These are phyloP conservation scores for Alaudala cheleensis DNA, from an alignment of 2,113 vertebrate species.

Conservation along the genomic window DNA sequence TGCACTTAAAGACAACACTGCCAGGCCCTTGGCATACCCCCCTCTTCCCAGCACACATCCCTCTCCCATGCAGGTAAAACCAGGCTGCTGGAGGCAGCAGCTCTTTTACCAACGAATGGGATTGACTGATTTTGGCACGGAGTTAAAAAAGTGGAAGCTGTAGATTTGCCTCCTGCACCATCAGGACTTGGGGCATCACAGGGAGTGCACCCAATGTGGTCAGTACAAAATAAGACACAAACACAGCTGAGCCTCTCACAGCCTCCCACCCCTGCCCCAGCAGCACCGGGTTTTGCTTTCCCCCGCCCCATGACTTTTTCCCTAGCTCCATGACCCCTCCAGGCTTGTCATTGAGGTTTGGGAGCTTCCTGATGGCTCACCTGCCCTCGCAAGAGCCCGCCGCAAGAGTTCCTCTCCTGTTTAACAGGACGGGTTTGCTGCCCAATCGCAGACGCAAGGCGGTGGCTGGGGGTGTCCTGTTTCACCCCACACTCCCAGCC, in stretches of 20 bases:
- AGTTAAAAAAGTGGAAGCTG: background rate
- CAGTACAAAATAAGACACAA: background rate
- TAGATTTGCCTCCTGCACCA: background rate
- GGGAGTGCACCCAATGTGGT: rapidly evolving
- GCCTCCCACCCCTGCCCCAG: background rate
- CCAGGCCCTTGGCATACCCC: background rate
- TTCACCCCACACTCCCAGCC: background rate
- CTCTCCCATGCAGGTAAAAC: background rate
- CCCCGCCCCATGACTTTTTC: background rate
- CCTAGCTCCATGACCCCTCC: background rate
- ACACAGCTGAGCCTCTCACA: background rate
- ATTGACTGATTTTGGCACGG: background rate
- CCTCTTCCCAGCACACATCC: background rate
- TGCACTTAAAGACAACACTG: background rate
- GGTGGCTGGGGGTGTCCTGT: rapidly evolving
- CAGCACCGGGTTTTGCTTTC: background rate
- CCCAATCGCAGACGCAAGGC: rapidly evolving
- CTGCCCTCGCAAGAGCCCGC: background rate
- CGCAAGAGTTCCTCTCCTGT: background rate
- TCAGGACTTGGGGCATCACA: background rate
- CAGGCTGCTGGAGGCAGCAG: background rate
- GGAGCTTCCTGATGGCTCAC: background rate
- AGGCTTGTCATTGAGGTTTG: background rate
- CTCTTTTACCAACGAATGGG: rapidly evolving
- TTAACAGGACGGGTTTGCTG: background rate